Percentiles rank a stretch among this genome's conserved stretches.
Evolutionary conservation across 2,797 vertebrate species (phyloP).

Genomic region (Manis javanica): DNA sequence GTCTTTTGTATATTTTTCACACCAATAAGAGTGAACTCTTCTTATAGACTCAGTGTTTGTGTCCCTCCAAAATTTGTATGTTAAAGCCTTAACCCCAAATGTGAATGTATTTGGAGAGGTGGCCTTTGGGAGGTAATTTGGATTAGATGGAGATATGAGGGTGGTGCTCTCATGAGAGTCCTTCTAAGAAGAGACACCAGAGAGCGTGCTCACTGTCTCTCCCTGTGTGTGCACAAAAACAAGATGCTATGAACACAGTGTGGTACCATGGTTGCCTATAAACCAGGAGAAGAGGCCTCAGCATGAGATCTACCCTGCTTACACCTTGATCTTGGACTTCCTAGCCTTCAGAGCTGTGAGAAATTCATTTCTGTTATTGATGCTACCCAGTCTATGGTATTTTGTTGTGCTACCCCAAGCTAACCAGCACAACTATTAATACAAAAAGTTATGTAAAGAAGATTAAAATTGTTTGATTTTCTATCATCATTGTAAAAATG

Average conservation of each 20-base stretch:
- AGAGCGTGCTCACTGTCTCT: neutral
- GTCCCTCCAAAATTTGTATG: neutral
- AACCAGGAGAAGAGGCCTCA: neutral
- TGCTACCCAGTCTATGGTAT: neutral
- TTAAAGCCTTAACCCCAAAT: neutral
- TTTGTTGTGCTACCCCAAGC: neutral
- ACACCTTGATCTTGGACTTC: neutral
- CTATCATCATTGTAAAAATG: neutral
- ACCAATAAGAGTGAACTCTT: neutral
- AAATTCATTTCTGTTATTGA: neutral
- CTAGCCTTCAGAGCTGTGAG: neutral
- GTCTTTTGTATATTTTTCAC: neutral
- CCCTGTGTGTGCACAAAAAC: neutral
- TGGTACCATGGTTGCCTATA: neutral
- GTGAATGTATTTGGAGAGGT: neutral
- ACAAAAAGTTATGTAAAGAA: neutral
- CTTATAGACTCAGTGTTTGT: neutral
- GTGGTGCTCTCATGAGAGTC: neutral
- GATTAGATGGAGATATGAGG: neutral
- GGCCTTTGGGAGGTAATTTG: neutral
- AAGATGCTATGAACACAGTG: neutral
- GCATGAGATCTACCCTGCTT: neutral
- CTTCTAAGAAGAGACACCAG: neutral
- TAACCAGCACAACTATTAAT: neutral
- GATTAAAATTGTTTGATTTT: neutral